Conservation (phyloP, 2,113 vertebrate genomes). For the Trematomus loennbergii region DNA sequence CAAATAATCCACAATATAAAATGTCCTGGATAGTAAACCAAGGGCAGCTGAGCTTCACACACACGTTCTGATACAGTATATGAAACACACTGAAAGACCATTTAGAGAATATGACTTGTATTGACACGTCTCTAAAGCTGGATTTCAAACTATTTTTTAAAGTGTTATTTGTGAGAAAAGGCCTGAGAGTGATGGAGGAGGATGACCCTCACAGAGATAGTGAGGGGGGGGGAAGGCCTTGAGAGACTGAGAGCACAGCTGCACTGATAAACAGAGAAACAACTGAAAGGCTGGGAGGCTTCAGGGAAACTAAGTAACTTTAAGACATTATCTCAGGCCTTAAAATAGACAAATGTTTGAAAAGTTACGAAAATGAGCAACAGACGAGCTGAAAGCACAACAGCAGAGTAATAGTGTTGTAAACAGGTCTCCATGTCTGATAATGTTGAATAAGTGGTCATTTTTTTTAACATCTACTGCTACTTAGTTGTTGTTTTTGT, state of each 20-base stretch:
- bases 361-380: background rate
- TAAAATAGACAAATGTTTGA: background rate
- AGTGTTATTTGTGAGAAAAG: background rate
- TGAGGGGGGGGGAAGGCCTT: conserved; percentile 39
- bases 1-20: too few species aligned
- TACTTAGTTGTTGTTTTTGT: too few species aligned
- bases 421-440: too few species aligned
- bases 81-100: too few species aligned
- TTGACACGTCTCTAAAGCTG: too few species aligned
- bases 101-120: too few species aligned
- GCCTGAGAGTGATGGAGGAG: background rate
- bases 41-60: background rate
- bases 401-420: background rate
- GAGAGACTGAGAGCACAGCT: conserved; percentile 56
- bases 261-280: conserved; percentile 34
- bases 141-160: too few species aligned
- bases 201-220: conserved; percentile 7
- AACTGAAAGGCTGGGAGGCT: background rate
- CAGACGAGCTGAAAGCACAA: background rate
- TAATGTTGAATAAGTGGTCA: too few species aligned
- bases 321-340: background rate
- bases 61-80: background rate
- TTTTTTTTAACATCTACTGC: too few species aligned
- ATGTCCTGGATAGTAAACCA: background rate
- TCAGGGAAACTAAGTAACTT: conserved; percentile 4